Evolutionary conservation across 2,113 vertebrate species (phyloP).

Genomic region (Forbesichthys agassizii): DNA sequence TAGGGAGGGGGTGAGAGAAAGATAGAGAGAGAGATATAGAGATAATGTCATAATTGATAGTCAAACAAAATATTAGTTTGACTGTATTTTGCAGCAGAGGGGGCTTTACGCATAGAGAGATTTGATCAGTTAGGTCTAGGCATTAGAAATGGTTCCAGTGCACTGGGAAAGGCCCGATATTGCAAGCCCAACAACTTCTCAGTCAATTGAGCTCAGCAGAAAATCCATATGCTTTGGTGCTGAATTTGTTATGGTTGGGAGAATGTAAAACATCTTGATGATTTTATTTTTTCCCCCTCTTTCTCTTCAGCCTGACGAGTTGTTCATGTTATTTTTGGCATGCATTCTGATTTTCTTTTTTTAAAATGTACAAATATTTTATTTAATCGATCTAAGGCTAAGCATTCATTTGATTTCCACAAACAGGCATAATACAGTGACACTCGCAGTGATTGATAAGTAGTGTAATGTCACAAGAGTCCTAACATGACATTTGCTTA

Average conservation of each 20-base stretch:
- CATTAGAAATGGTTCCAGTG: slow-evolving; percentile 78
- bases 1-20: too few relatives aligned
- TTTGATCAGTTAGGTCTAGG: slow-evolving; percentile 57
- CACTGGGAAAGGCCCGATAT: slow-evolving; percentile 84
- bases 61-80: too few relatives aligned
- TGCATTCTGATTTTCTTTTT: background rate
- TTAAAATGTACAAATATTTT: background rate
- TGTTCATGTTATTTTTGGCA: slow-evolving; percentile 24
- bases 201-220: slow-evolving; percentile 89
- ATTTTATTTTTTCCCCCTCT: slow-evolving; percentile 54
- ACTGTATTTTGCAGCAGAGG: too few relatives aligned
- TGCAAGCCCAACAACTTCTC: slow-evolving; percentile 94
- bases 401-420: too few relatives aligned
- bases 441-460: too few relatives aligned
- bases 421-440: too few relatives aligned
- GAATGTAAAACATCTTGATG: slow-evolving; percentile 75
- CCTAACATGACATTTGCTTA: slow-evolving; percentile 11
- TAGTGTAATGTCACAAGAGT: background rate
- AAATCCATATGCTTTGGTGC: slow-evolving; percentile 86
- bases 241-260: slow-evolving; percentile 70
- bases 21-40: background rate
- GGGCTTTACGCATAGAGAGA: slow-evolving; percentile 23
- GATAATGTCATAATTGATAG: too few relatives aligned
- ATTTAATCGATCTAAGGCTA: background rate
- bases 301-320: slow-evolving; percentile 41